A percentile compares a stretch with the other conserved stretches of the same genome.
These are phyloP conservation scores for Ryuthela nishihirai DNA, from an alignment of 2,888 invertebrate species.

Conservation along the genomic window DNA sequence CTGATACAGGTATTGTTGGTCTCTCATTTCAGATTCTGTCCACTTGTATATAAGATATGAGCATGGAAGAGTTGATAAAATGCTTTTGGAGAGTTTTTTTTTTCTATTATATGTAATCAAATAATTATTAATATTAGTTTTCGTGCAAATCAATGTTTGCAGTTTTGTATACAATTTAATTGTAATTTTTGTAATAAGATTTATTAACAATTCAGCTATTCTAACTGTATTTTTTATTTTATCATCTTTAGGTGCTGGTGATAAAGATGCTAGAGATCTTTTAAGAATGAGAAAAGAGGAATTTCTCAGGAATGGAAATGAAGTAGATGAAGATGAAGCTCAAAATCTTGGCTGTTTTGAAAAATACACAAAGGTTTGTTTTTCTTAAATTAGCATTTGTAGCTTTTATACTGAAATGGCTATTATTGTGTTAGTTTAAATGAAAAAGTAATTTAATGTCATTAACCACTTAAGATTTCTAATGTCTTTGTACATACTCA, in stretches of 20 bases:
- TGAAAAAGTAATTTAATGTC: too few species aligned
- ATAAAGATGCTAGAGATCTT: slow-evolving; percentile 55
- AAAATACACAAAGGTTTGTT: slow-evolving; percentile 49
- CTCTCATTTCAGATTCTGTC: too few species aligned
- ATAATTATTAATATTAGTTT: neutral
- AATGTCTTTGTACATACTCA: too few species aligned
- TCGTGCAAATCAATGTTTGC: too few species aligned
- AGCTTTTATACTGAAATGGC: too few species aligned
- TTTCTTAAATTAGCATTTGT: too few species aligned
- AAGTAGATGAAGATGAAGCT: slow-evolving; percentile 42
- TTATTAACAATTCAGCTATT: neutral
- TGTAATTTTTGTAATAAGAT: neutral
- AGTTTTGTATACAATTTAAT: too few species aligned
- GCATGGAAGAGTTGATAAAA: too few species aligned
- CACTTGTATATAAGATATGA: too few species aligned
- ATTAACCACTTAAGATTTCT: too few species aligned
- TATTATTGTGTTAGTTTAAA: too few species aligned
- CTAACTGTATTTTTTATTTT: neutral
- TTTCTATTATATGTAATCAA: neutral
- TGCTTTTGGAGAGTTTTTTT: neutral
- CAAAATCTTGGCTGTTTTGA: slow-evolving; percentile 52
- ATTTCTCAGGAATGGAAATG: slow-evolving; percentile 42
- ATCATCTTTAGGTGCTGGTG: slow-evolving; percentile 47
- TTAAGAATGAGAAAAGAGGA: slow-evolving; percentile 50
- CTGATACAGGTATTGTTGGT: too few species aligned